These are phyloP conservation scores for Eumeta japonica DNA, from an alignment of 1,140 invertebrate genomes.

Conservation along the genomic window DNA sequence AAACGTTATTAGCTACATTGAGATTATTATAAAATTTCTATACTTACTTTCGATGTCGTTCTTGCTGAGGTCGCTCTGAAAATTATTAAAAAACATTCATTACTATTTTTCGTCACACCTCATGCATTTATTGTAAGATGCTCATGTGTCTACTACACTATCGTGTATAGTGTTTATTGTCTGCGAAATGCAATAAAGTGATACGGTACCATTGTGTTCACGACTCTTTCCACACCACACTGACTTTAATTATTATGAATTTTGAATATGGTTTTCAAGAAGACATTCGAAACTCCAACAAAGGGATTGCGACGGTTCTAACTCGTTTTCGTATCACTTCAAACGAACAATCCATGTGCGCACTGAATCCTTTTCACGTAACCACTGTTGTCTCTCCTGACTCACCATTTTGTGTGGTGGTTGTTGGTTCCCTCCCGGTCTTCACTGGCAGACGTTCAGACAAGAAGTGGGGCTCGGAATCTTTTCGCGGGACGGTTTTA, in stretches of 20 bases:
- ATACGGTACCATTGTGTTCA: constrained; percentile 31
- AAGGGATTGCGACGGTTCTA: no score
- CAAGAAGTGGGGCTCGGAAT: constrained; percentile 70
- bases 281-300: no score
- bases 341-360: constrained; percentile 29
- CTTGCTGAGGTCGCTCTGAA: constrained; percentile 70
- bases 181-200: constrained; percentile 12
- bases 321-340: constrained; percentile 29
- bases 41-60: constrained; percentile 76
- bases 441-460: constrained; percentile 68
- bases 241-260: constrained; percentile 12
- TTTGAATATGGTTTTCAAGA: no score
- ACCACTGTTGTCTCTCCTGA: constrained; percentile 43
- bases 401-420: constrained; percentile 67
- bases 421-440: constrained; percentile 60
- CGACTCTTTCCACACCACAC: constrained; percentile 39
- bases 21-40: no score
- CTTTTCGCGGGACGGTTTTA: constrained; percentile 69
- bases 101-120: no score
- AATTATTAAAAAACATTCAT: constrained; percentile 50
- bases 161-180: no score
- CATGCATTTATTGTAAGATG: no score
- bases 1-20: no score
- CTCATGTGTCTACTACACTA: no score
- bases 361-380: constrained; percentile 49